phyloP scores from a whole-genome alignment of 2,888 invertebrate genomes.

The Mimumesa dahlbomi region DNA sequence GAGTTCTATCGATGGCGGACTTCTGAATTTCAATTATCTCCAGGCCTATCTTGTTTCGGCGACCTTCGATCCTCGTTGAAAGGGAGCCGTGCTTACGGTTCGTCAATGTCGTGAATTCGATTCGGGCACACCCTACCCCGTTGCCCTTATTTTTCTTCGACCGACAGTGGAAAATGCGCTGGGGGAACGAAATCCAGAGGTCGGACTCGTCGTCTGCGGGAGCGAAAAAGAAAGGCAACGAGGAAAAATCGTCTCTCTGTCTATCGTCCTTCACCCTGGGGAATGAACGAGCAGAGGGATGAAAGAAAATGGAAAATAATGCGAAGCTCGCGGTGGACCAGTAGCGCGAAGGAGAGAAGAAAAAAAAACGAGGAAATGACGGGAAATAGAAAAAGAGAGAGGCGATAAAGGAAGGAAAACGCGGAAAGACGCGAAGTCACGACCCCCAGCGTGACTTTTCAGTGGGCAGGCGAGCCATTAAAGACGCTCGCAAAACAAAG shows the following conservation, averaged over 20 bases:
- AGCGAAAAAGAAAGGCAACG: neutral
- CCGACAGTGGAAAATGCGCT: constrained; percentile 33
- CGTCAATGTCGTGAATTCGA: constrained; percentile 45
- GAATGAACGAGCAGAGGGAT: constrained; percentile 49
- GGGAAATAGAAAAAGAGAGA: constrained; percentile 4
- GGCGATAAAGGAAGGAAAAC: constrained; percentile 31
- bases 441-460: constrained; percentile 69
- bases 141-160: constrained; percentile 40
- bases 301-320: constrained; percentile 63
- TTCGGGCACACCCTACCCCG: constrained; percentile 38
- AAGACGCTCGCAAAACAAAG: constrained; percentile 71
- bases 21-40: constrained; percentile 48
- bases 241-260: constrained; percentile 20
- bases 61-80: constrained; percentile 32
- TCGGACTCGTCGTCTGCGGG: constrained; percentile 1
- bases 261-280: constrained; percentile 33
- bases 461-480: constrained; percentile 65
- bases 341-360: constrained; percentile 5
- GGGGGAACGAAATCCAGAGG: constrained; percentile 17
- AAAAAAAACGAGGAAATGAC: constrained; percentile 9
- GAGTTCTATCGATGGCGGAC: constrained; percentile 30
- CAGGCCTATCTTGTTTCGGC: constrained; percentile 15
- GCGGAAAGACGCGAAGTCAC: constrained; percentile 68
- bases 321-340: constrained; percentile 26
- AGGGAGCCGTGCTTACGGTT: constrained; percentile 25